These are phyloP conservation scores for Psococerastis gibbosa DNA, from an alignment of 2,888 invertebrate species.

Conservation along the genomic window DNA sequence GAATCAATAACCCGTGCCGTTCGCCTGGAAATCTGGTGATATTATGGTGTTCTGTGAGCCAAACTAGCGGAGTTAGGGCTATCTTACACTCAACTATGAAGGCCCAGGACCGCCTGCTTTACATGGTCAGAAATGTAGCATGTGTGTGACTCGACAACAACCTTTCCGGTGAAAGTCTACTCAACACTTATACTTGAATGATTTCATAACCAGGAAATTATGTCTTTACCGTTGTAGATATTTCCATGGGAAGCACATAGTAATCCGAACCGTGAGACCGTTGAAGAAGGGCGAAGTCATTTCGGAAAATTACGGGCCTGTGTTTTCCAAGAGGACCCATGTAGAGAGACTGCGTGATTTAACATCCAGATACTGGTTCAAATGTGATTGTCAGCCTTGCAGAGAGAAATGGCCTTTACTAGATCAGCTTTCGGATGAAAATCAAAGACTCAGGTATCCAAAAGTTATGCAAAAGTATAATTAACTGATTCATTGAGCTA, in stretches of 20 bases:
- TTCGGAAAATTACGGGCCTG: constrained; percentile 69
- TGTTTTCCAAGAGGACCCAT: constrained; percentile 38
- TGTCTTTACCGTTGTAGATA: constrained; percentile 33
- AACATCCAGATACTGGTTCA: constrained; percentile 58
- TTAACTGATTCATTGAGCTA: no score
- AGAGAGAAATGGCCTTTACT: constrained; percentile 53
- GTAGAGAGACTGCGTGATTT: constrained; percentile 42
- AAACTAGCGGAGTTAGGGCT: no score
- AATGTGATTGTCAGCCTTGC: constrained; percentile 53
- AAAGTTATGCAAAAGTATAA: constrained; percentile 3
- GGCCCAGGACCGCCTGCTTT: no score
- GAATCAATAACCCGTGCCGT: no score
- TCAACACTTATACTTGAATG: no score
- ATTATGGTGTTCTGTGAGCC: no score
- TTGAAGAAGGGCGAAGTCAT: constrained; percentile 44
- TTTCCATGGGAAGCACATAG: constrained; percentile 51
- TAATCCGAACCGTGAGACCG: constrained; percentile 46
- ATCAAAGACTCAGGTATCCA: constrained; percentile 25
- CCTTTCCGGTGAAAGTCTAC: no score
- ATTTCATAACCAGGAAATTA: no score
- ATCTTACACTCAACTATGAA: no score
- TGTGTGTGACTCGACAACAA: no score
- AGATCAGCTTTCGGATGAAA: constrained; percentile 34
- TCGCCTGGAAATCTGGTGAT: no score
- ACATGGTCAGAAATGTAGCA: no score